Percentiles rank a stretch among this genome's conserved stretches.
Evolutionary conservation across 2,797 vertebrate species (phyloP).

Genomic region (Amblyopsis hoosieri): DNA sequence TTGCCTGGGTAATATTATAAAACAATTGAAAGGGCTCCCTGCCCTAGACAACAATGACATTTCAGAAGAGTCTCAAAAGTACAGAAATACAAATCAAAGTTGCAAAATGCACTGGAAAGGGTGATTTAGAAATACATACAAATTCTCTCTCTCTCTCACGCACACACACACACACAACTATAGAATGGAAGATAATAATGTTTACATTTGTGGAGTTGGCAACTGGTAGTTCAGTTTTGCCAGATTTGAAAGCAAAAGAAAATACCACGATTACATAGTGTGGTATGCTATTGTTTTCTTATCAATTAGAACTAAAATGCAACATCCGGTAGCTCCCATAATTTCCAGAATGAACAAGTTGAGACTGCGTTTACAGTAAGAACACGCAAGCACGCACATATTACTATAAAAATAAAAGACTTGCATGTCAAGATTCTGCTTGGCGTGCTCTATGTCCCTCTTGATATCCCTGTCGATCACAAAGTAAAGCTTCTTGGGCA

Average conservation of each 20-base stretch:
- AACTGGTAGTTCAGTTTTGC: slow-evolving; percentile 8
- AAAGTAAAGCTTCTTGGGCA: slow-evolving; percentile 88
- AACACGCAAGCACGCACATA: background rate
- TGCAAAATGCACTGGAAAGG: too few species aligned
- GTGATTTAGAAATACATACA: too few species aligned
- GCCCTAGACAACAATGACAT: too few species aligned
- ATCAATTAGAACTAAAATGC: background rate
- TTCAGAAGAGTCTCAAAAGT: too few species aligned
- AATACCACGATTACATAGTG: slow-evolving; percentile 15
- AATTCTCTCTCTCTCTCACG: too few species aligned
- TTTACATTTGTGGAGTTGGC: slow-evolving; percentile 28
- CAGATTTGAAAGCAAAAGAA: slow-evolving; percentile 34
- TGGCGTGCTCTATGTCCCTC: slow-evolving; percentile 83
- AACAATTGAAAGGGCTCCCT: too few species aligned
- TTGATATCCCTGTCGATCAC: slow-evolving; percentile 83
- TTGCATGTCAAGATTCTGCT: slow-evolving; percentile 87
- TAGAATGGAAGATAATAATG: slow-evolving; percentile 22
- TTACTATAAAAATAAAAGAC: slow-evolving; percentile 17
- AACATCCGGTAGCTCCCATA: too few species aligned
- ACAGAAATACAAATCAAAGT: too few species aligned
- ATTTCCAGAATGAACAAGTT: too few species aligned
- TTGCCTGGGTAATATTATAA: too few species aligned
- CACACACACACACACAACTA: background rate
- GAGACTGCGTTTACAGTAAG: background rate
- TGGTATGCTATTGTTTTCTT: slow-evolving; percentile 13